phyloP scores from a whole-genome alignment of 2,797 vertebrate genomes.

The Hippoglossus hippoglossus region DNA sequence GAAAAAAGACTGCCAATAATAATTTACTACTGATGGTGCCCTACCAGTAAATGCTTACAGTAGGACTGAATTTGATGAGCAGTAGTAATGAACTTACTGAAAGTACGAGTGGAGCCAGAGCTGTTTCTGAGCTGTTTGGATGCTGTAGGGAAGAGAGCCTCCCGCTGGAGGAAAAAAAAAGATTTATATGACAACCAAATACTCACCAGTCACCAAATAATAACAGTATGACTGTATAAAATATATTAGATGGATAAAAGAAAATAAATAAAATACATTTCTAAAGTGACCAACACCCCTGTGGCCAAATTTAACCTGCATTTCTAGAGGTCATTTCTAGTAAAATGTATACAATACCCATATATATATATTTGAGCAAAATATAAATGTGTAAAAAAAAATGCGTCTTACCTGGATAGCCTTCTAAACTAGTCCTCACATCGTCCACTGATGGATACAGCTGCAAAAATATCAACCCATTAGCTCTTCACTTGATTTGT shows the following conservation, averaged over 20 bases:
- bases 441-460: constrained; percentile 96
- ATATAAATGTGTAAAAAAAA: background rate
- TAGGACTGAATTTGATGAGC: background rate
- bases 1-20: background rate
- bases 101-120: constrained; percentile 95
- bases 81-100: constrained; percentile 88
- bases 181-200: background rate
- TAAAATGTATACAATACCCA: background rate
- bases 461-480: constrained; percentile 71
- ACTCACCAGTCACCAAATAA: background rate
- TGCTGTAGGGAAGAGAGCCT: constrained; percentile 95
- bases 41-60: background rate
- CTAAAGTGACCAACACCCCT: background rate
- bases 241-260: background rate
- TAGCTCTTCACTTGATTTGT: background rate
- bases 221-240: background rate
- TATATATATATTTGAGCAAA: background rate
- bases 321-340: background rate
- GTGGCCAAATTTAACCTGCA: background rate
- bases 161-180: constrained; percentile 84
- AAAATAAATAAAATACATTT: background rate
- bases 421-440: constrained; percentile 95
- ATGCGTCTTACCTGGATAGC: constrained; percentile 90
- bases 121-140: constrained; percentile 97
- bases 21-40: background rate